phyloP scores from a whole-genome alignment of 30 jellyfish, hydroid and myxozoan genomes.

The Turritopsis rubra region DNA sequence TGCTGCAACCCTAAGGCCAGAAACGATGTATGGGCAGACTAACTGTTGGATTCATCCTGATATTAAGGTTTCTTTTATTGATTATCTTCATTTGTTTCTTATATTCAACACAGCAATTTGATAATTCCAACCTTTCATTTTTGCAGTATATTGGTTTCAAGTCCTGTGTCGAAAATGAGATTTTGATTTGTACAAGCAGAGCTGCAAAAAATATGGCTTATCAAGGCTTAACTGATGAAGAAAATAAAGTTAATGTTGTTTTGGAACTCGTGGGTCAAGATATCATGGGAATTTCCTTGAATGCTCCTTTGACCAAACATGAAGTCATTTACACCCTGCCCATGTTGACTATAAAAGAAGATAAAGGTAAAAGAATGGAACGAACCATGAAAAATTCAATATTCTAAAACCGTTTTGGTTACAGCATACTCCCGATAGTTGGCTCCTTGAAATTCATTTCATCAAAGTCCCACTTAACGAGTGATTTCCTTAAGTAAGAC shows the following conservation, averaged over 20 bases:
- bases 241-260: conserved; percentile 73
- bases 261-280: conserved; percentile 77
- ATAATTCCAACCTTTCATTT: background rate
- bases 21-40: conserved; percentile 97
- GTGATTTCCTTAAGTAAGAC: no score
- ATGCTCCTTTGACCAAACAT: conserved; percentile 81
- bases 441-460: no score
- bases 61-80: conserved; percentile 27
- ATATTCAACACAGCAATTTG: background rate
- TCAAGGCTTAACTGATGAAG: conserved; percentile 82
- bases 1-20: conserved; percentile 98
- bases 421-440: no score
- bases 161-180: conserved; percentile 50
- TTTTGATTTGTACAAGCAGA: conserved; percentile 57
- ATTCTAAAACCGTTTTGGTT: background rate
- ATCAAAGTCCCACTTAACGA: no score
- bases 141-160: conserved; percentile 82
- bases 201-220: conserved; percentile 94
- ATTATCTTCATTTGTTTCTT: background rate
- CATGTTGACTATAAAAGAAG: conserved; percentile 92
- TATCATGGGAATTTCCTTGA: conserved; percentile 76
- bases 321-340: conserved; percentile 86
- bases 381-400: no score
- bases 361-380: conserved; percentile 90
- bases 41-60: conserved; percentile 98